Evolutionary conservation across 1,140 invertebrate species (phyloP).

Genomic region (Batillaria attramentaria): DNA sequence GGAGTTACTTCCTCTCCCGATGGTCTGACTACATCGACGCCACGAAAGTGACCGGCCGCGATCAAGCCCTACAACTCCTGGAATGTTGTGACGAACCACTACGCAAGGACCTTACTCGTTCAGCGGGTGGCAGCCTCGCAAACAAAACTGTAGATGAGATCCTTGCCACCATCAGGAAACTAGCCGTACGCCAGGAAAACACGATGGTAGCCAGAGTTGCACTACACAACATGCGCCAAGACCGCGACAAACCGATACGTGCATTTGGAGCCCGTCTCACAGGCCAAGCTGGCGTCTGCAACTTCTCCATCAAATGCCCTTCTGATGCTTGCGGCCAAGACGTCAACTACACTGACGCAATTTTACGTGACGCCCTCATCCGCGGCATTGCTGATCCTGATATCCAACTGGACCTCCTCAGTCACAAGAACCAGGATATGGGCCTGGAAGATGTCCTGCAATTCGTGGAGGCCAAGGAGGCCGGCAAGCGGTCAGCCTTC

Average conservation of each 20-base stretch:
- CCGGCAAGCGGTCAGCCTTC: conserved; percentile 47
- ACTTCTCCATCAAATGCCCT: conserved; percentile 34
- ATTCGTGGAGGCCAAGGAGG: conserved; percentile 46
- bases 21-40: too few species aligned
- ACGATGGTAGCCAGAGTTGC: conserved; percentile 46
- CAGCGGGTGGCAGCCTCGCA: conserved; percentile 37
- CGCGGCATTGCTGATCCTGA: conserved; percentile 26
- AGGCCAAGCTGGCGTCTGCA: conserved; percentile 42
- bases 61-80: conserved; percentile 39
- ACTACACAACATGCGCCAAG: conserved; percentile 47
- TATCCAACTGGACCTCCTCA: conserved; percentile 43
- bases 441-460: conserved; percentile 35
- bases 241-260: conserved; percentile 43
- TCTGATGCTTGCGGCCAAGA: conserved; percentile 11
- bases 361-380: conserved; percentile 34
- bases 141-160: conserved; percentile 40
- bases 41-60: conserved; percentile 36
- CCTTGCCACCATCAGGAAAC: conserved; percentile 37
- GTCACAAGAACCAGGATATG: conserved; percentile 47
- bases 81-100: conserved; percentile 49
- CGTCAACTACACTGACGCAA: conserved; percentile 43
- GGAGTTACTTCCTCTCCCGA: too few species aligned
- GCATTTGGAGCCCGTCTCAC: conserved; percentile 36
- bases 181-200: conserved; percentile 45
- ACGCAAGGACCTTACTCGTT: conserved; percentile 41